A percentile compares a stretch with the other conserved stretches of the same genome.
Evolutionary conservation across 2,797 vertebrate species (phyloP).

Genomic region (Nannoperca australis): DNA sequence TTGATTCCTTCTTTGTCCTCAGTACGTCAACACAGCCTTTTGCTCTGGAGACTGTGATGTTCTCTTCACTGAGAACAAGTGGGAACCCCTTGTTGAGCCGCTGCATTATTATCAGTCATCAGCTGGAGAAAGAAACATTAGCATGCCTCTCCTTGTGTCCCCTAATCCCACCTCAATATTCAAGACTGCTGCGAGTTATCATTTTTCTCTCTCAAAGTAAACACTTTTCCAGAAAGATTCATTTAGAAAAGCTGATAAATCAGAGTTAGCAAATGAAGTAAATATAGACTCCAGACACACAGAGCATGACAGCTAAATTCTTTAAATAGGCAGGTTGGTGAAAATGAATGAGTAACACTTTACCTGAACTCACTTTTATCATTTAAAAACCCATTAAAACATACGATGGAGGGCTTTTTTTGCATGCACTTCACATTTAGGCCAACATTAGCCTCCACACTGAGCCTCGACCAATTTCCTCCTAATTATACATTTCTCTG

Average conservation of each 20-base stretch:
- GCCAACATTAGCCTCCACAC: background rate
- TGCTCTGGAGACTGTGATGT: background rate
- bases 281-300: background rate
- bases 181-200: constrained; percentile 28
- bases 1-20: background rate
- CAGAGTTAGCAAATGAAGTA: constrained; percentile 27
- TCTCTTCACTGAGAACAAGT: constrained; percentile 27
- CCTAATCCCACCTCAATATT: constrained; percentile 67
- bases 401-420: background rate
- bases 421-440: background rate
- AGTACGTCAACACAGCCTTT: background rate
- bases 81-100: constrained; percentile 29
- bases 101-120: constrained; percentile 40
- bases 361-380: background rate
- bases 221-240: constrained; percentile 39
- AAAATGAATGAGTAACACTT: background rate
- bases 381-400: background rate
- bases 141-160: constrained; percentile 57
- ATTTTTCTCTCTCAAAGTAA: constrained; percentile 32
- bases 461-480: background rate
- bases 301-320: background rate
- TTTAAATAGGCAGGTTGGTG: background rate
- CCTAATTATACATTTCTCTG: background rate
- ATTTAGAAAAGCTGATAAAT: constrained; percentile 34
- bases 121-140: constrained; percentile 59